A percentile compares a stretch with the other conserved stretches of the same genome.
These are phyloP conservation scores for Premnoplex brunnescens DNA, from an alignment of 2,797 vertebrate species.

Conservation along the genomic window DNA sequence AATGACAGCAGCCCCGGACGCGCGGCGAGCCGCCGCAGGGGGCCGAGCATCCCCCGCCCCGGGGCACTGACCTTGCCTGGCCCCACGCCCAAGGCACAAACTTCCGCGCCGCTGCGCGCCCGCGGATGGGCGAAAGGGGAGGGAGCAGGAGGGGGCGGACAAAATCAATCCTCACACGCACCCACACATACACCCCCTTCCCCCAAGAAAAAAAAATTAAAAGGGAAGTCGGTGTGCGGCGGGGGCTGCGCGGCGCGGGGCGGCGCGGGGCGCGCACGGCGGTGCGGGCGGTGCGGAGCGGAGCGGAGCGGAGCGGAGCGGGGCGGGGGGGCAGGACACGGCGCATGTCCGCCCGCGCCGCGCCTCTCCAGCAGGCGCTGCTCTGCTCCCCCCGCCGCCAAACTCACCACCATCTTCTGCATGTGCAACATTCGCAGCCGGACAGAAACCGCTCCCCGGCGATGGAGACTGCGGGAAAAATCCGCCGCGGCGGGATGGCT, in stretches of 20 bases:
- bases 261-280: conserved; percentile 64
- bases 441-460: conserved; percentile 81
- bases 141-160: no score
- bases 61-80: not conserved
- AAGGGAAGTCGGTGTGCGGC: not conserved
- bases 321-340: conserved; percentile 24
- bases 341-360: conserved; percentile 86
- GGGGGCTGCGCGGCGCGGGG: not conserved
- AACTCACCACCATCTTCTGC: conserved; percentile 85
- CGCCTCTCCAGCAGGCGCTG: conserved; percentile 67
- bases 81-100: not conserved
- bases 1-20: not conserved
- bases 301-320: not conserved
- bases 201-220: no score
- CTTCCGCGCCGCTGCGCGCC: not conserved
- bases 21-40: not conserved
- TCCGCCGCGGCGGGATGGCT: conserved; percentile 81
- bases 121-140: not conserved
- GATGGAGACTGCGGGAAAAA: conserved; percentile 90
- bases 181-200: no score
- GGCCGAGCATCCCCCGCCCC: not conserved
- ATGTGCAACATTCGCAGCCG: conserved; percentile 83
- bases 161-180: no score
- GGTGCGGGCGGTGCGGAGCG: not conserved
- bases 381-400: conserved; percentile 67